These are phyloP conservation scores for Ageneiosus marmoratus DNA, from an alignment of 2,113 vertebrate species.

Conservation along the genomic window DNA sequence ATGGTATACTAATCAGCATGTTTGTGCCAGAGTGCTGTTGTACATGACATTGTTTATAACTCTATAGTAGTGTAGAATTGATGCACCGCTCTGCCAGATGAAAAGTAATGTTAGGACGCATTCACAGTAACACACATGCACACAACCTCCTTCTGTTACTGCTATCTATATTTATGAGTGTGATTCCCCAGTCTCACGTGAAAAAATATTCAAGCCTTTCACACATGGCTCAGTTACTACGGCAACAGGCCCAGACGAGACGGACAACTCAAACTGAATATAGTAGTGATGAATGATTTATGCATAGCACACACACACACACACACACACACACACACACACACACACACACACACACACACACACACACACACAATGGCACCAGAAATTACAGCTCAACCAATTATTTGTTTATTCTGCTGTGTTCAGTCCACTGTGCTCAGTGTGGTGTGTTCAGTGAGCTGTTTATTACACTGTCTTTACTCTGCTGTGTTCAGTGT, in stretches of 20 bases:
- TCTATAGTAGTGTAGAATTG: not conserved
- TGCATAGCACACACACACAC: not conserved
- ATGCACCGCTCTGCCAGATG: not conserved
- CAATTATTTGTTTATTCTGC: not conserved
- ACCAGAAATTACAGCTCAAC: not conserved
- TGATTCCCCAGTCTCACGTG: slow-evolving; percentile 40
- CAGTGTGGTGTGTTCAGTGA: not conserved
- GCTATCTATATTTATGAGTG: slow-evolving; percentile 42
- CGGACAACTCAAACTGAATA: slow-evolving; percentile 20
- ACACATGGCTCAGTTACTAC: slow-evolving; percentile 41
- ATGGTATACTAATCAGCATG: not conserved
- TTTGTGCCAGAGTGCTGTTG: not conserved
- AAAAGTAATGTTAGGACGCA: not conserved
- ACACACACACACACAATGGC: not conserved
- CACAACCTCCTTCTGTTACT: slow-evolving; percentile 4
- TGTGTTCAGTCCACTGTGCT: not conserved
- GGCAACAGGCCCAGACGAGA: slow-evolving; percentile 40
- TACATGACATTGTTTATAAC: not conserved
- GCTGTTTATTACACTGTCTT: not conserved
- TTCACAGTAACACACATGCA: not conserved
- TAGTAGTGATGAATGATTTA: slow-evolving; percentile 25
- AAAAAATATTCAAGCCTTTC: slow-evolving; percentile 45
- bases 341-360: no score
- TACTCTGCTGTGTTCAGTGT: not conserved
- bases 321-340: not conserved